Percentiles rank a stretch among this genome's conserved stretches.
Conservation (phyloP, 2,888 invertebrate species). For the Pseudanteris insignis region DNA sequence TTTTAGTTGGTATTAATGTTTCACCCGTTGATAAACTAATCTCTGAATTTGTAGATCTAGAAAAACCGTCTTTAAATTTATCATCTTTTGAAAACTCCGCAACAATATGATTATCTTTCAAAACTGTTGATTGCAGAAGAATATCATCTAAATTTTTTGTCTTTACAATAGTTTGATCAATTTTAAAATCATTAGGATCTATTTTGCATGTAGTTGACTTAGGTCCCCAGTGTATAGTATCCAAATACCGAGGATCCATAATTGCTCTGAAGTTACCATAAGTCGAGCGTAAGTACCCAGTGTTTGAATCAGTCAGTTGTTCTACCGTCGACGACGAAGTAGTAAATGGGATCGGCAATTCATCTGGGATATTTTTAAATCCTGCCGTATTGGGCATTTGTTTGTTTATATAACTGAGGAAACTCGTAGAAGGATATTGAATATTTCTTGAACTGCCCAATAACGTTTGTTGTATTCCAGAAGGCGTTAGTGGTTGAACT, state of each 20-base stretch:
- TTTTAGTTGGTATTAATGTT: no score
- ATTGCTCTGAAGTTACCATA: constrained; percentile 19
- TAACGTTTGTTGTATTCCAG: constrained; percentile 12
- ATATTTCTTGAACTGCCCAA: constrained; percentile 4
- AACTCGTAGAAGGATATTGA: constrained; percentile 1
- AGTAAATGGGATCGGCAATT: constrained; percentile 6
- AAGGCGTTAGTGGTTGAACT: constrained; percentile 9
- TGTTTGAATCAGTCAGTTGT: constrained; percentile 5
- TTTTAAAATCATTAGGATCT: no score
- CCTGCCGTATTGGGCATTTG: constrained; percentile 10
- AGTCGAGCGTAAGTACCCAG: constrained; percentile 12
- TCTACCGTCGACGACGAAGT: constrained; percentile 4
- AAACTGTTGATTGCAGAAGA: no score
- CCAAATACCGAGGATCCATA: constrained; percentile 17
- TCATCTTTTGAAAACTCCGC: no score
- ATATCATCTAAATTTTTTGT: no score
- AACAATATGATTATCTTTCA: no score
- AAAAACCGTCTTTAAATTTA: no score
- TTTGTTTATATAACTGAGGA: constrained; percentile 9
- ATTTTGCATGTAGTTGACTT: no score
- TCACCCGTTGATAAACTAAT: no score
- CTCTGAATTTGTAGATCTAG: no score
- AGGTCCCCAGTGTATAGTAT: no score
- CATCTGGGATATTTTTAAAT: constrained; percentile 10
- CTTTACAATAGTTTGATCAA: no score